phyloP scores from a whole-genome alignment of 1,140 invertebrate species.

The Drepana arcuata region DNA sequence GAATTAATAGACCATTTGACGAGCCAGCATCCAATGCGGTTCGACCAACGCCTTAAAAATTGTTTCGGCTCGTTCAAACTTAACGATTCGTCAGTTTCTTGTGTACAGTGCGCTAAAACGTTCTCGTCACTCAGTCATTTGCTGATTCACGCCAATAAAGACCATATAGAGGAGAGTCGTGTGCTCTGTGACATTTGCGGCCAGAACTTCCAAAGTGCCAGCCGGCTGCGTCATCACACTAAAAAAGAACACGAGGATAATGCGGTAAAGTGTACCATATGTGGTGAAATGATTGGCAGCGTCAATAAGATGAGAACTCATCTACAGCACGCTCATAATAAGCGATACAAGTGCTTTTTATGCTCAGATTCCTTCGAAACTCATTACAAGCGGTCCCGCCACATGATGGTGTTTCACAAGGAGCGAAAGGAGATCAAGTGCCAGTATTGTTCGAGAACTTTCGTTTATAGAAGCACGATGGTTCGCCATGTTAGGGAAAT shows the following conservation, averaged over 20 bases:
- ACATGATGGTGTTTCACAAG: constrained; percentile 18
- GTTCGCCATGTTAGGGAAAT: constrained; percentile 17
- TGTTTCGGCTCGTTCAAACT: constrained; percentile 14
- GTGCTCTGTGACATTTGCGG: constrained; percentile 12
- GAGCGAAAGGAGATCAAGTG: constrained; percentile 17
- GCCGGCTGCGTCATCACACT: constrained; percentile 7
- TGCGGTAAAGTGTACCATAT: constrained; percentile 8
- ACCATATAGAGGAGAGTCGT: constrained; percentile 7
- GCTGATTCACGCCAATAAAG: constrained; percentile 9
- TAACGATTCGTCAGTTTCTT: constrained; percentile 10
- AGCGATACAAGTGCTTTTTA: constrained; percentile 16
- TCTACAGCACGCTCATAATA: constrained; percentile 14
- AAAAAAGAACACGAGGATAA: constrained; percentile 9
- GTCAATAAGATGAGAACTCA: constrained; percentile 16
- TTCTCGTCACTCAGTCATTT: constrained; percentile 11
- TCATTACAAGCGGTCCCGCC: constrained; percentile 7
- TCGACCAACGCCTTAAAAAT: constrained; percentile 5
- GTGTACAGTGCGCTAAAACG: constrained; percentile 7
- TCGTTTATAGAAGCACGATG: constrained; percentile 19
- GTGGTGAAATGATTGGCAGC: constrained; percentile 9
- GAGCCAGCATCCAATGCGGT: constrained; percentile 4
- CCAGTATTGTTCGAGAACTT: constrained; percentile 16
- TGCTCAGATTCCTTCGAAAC: constrained; percentile 15
- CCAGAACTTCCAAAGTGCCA: constrained; percentile 5
- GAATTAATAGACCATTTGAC: constrained; percentile 14